Evolutionary conservation across 2,113 vertebrate genomes (phyloP).

Genomic region (Antechinus stuartii): DNA sequence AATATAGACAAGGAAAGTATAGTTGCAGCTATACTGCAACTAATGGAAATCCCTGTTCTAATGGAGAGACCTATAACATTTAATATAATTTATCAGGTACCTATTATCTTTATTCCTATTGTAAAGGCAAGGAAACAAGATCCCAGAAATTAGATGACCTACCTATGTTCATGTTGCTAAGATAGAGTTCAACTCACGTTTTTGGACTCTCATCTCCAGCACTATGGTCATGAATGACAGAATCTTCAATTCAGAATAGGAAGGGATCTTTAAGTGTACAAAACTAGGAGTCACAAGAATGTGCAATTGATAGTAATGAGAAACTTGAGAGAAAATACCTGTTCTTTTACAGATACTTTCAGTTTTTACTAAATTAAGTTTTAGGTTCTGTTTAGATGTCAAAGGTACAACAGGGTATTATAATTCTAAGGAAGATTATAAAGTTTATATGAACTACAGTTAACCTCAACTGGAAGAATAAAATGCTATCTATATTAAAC

Average conservation of each 20-base stretch:
- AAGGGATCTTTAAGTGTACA: neutral
- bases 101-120: neutral
- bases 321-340: neutral
- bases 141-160: neutral
- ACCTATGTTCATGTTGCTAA: neutral
- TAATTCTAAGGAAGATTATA: neutral
- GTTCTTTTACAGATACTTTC: neutral
- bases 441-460: neutral
- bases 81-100: neutral
- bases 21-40: neutral
- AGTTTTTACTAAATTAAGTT: neutral
- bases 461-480: neutral
- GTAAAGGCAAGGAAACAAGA: neutral
- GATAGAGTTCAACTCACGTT: neutral
- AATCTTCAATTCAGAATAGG: neutral
- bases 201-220: neutral
- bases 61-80: neutral
- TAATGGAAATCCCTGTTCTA: neutral
- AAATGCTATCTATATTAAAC: neutral
- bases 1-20: neutral
- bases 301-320: neutral
- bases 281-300: conserved; percentile 31
- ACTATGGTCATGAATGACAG: neutral
- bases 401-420: neutral
- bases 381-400: neutral